phyloP scores from a whole-genome alignment of 2,113 vertebrate species.

The Erinaceus europaeus region DNA sequence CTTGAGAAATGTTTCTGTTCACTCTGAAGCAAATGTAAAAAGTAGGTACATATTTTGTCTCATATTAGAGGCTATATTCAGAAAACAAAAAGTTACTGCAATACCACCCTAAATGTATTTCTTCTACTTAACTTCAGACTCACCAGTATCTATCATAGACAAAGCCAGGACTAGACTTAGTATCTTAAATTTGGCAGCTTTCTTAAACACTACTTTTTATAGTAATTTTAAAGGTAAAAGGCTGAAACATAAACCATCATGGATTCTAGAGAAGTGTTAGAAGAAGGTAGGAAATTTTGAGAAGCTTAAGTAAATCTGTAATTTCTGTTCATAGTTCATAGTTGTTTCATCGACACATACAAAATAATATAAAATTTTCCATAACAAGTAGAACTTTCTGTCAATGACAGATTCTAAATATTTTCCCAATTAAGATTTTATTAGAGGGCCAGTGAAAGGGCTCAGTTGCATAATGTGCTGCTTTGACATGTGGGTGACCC shows the following conservation, averaged over 20 bases:
- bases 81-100: neutral
- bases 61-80: neutral
- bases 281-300: neutral
- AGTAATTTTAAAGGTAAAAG: neutral
- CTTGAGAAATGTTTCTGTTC: neutral
- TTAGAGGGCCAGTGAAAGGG: too few species aligned
- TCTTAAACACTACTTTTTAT: neutral
- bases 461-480: too few species aligned
- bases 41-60: neutral
- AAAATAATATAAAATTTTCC: neutral
- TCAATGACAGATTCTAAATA: neutral
- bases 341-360: neutral
- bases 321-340: neutral
- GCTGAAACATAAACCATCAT: neutral
- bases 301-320: neutral
- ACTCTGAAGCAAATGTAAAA: neutral
- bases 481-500: too few species aligned
- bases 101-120: neutral
- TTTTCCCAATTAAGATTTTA: neutral
- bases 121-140: neutral
- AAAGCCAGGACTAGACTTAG: neutral
- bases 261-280: neutral
- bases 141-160: neutral
- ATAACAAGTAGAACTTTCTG: neutral
- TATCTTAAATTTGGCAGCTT: neutral